A percentile compares a stretch with the other conserved stretches of the same genome.
phyloP scores from a whole-genome alignment of 2,888 invertebrate species.

The Agrochola lychnidis region DNA sequence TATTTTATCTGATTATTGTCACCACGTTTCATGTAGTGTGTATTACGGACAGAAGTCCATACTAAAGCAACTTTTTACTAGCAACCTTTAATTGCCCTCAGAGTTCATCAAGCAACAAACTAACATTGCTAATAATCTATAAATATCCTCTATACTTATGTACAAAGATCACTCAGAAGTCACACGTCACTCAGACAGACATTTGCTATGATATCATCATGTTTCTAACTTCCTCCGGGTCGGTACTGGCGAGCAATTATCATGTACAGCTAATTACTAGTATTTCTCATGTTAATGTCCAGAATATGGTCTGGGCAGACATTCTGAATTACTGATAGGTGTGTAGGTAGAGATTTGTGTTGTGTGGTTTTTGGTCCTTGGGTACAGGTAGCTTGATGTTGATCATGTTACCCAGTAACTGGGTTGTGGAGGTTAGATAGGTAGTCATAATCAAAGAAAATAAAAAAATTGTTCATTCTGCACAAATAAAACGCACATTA shows the following conservation, averaged over 20 bases:
- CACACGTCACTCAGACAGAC: slow-evolving; percentile 42
- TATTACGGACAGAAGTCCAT: background rate
- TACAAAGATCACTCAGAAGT: slow-evolving; percentile 30
- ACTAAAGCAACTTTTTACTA: too few species aligned
- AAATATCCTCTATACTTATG: slow-evolving; percentile 9
- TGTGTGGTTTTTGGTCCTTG: background rate
- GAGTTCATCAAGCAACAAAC: slow-evolving; percentile 6
- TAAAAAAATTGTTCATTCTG: too few species aligned
- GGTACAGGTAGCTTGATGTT: background rate
- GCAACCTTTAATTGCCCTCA: background rate
- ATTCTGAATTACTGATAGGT: slow-evolving; percentile 2
- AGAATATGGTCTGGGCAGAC: slow-evolving; percentile 22
- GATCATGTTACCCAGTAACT: background rate
- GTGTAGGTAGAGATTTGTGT: background rate
- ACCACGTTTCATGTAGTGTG: too few species aligned
- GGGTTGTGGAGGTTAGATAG: background rate
- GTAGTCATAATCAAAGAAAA: background rate
- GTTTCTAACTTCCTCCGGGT: slow-evolving; percentile 34
- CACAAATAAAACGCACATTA: too few species aligned
- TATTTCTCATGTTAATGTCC: slow-evolving; percentile 41
- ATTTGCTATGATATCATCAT: slow-evolving; percentile 53
- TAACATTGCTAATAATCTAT: slow-evolving; percentile 17
- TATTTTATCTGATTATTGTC: too few species aligned
- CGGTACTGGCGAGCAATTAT: slow-evolving; percentile 36
- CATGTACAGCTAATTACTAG: slow-evolving; percentile 43